A percentile compares a stretch with the other conserved stretches of the same genome.
Conservation (phyloP, 2,888 invertebrate species). For the Ichneumoninae sp. region DNA sequence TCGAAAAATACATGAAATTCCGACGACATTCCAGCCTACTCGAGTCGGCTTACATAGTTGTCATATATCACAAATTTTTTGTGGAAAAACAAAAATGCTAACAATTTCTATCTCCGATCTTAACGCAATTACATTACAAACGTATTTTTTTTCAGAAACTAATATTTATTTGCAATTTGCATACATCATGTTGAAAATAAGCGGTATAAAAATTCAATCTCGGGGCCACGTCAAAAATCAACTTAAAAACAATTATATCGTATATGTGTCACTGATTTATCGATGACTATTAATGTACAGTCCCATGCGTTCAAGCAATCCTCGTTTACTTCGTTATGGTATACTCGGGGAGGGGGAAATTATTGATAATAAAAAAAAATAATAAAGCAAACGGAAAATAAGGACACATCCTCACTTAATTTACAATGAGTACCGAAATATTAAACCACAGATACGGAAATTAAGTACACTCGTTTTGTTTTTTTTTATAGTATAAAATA, state of each 20-base stretch:
- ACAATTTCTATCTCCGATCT: neutral
- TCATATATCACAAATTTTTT: neutral
- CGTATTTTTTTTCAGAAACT: conserved; percentile 79
- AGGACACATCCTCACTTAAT: conserved; percentile 57
- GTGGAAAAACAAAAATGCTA: neutral
- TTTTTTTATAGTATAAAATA: conserved; percentile 75
- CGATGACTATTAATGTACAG: conserved; percentile 72
- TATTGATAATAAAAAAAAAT: conserved; percentile 61
- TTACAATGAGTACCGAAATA: conserved; percentile 75
- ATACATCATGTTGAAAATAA: conserved; percentile 82
- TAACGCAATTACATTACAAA: conserved; percentile 2
- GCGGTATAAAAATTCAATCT: conserved; percentile 80
- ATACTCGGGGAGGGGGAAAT: conserved; percentile 49
- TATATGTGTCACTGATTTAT: conserved; percentile 54
- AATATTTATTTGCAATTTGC: conserved; percentile 81
- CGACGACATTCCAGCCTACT: neutral
- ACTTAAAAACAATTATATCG: conserved; percentile 65
- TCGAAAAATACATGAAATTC: neutral
- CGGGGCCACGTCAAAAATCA: conserved; percentile 58
- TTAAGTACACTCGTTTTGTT: conserved; percentile 81
- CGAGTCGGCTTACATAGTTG: neutral
- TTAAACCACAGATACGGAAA: conserved; percentile 79
- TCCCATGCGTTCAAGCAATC: conserved; percentile 72
- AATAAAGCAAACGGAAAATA: conserved; percentile 35
- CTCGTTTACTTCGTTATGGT: conserved; percentile 55